Evolutionary conservation across 2,797 vertebrate genomes (phyloP).

Genomic region (Nothura maculosa): DNA sequence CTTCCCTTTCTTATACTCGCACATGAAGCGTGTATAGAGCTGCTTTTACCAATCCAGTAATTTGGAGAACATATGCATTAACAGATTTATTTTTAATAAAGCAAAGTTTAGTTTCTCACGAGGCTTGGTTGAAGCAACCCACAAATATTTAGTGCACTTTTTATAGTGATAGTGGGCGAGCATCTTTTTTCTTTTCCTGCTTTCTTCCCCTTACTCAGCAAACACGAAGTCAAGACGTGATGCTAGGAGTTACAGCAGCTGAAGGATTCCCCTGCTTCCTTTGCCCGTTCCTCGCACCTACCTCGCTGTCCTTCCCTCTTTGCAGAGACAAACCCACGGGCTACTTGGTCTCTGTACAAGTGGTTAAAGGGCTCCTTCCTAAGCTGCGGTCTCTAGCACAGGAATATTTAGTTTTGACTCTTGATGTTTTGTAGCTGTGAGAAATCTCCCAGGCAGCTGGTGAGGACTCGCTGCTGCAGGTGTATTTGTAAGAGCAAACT

Average conservation of each 20-base stretch:
- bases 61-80: neutral
- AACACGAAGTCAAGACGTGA: neutral
- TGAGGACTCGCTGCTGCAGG: neutral
- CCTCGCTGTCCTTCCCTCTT: neutral
- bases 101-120: fast-evolving
- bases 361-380: neutral
- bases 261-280: neutral
- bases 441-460: neutral
- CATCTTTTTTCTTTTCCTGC: neutral
- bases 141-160: neutral
- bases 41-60: neutral
- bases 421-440: neutral
- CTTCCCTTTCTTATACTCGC: neutral
- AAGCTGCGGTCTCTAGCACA: neutral
- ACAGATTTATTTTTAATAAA: neutral
- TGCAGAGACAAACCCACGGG: neutral
- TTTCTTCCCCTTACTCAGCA: neutral
- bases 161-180: neutral
- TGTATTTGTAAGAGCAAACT: neutral
- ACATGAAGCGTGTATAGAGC: neutral
- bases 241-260: neutral
- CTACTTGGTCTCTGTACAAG: neutral
- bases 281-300: neutral
- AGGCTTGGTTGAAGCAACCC: neutral
- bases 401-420: neutral